Evolutionary conservation across 2,113 vertebrate species (phyloP).

Genomic region (Cryptotis parvus): DNA sequence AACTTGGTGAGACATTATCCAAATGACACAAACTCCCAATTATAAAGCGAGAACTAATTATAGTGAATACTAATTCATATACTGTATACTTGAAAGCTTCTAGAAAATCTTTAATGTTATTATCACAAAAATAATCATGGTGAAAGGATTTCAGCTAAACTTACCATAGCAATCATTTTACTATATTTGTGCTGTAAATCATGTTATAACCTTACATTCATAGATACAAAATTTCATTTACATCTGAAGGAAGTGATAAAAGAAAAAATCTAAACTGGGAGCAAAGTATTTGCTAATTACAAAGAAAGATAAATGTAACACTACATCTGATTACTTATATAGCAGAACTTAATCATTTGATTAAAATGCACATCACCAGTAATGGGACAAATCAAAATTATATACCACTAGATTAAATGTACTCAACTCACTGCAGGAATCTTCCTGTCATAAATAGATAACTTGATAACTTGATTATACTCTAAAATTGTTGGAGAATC

Average conservation of each 20-base stretch:
- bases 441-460: no score
- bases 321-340: neutral
- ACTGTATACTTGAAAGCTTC: neutral
- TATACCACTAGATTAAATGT: neutral
- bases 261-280: neutral
- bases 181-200: neutral
- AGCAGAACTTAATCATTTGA: neutral
- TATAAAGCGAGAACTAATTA: neutral
- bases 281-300: neutral
- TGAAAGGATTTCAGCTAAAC: neutral
- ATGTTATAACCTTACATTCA: neutral
- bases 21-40: neutral
- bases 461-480: no score
- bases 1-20: neutral
- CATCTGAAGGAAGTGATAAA: neutral
- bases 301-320: neutral
- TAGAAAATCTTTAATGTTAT: neutral
- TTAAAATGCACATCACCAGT: neutral
- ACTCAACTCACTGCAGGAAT: neutral
- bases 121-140: neutral
- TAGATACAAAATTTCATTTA: neutral
- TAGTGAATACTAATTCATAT: neutral
- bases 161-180: neutral
- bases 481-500: neutral
- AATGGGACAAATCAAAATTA: neutral